A percentile compares a stretch with the other conserved stretches of the same genome.
These are phyloP conservation scores for Xiphophorus birchmanni DNA, from an alignment of 2,797 vertebrate species.

Conservation along the genomic window DNA sequence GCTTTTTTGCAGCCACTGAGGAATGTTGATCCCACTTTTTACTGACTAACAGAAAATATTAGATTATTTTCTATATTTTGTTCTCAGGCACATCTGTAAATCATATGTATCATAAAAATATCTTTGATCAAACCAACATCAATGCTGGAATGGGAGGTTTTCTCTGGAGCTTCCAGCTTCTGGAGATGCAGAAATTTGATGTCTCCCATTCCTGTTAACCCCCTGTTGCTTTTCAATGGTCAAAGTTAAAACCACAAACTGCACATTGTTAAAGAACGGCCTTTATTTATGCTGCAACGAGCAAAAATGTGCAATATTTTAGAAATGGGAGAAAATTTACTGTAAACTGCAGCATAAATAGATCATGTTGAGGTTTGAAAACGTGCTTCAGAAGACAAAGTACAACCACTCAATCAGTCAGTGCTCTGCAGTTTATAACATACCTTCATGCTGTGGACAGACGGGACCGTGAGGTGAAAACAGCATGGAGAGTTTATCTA, in stretches of 20 bases:
- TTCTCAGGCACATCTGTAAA: not conserved
- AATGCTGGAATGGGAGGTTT: not conserved
- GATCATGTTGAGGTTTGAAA: not conserved
- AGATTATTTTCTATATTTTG: not conserved
- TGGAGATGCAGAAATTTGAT: not conserved
- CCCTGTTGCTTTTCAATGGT: not conserved
- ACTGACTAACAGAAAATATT: no score
- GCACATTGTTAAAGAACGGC: not conserved
- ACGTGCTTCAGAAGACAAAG: not conserved
- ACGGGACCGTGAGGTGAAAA: not conserved
- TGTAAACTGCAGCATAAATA: not conserved
- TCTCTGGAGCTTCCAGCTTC: not conserved
- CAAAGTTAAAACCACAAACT: not conserved
- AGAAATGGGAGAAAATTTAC: not conserved
- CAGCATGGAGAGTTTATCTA: constrained; percentile 1
- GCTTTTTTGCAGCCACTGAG: not conserved
- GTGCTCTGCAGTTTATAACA: not conserved
- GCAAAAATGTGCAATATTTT: not conserved
- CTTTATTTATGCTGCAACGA: not conserved
- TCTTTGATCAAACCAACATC: not conserved
- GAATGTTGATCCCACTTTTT: not conserved
- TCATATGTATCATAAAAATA: not conserved
- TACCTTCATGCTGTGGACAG: not conserved
- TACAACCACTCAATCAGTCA: not conserved
- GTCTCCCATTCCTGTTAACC: not conserved